Conservation (phyloP, 2,888 invertebrate species). For the Venustoraphidia nigricollis region DNA sequence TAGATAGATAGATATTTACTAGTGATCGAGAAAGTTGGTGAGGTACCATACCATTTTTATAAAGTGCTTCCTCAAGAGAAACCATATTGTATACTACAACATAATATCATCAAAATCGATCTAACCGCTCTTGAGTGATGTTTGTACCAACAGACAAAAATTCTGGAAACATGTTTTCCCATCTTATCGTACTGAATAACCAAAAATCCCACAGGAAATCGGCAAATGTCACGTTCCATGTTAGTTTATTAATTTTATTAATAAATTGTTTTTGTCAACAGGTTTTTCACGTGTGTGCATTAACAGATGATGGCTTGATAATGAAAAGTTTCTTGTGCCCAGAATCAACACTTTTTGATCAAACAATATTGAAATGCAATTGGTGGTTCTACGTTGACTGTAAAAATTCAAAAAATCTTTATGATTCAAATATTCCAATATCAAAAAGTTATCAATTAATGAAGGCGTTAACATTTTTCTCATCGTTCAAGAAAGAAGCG, state of each 20-base stretch:
- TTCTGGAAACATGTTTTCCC: too few relatives aligned
- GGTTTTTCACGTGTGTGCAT: constrained; percentile 84
- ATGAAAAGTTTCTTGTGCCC: constrained; percentile 87
- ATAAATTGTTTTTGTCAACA: constrained; percentile 24
- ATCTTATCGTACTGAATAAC: too few relatives aligned
- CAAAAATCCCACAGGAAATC: too few relatives aligned
- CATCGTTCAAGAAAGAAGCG: constrained; percentile 58
- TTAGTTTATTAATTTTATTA: background rate
- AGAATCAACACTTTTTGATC: constrained; percentile 81
- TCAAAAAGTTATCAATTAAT: constrained; percentile 84
- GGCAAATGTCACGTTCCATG: too few relatives aligned
- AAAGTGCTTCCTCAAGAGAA: too few relatives aligned
- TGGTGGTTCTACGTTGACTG: constrained; percentile 94
- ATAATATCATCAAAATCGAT: too few relatives aligned
- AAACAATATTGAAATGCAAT: constrained; percentile 80
- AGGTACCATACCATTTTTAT: too few relatives aligned
- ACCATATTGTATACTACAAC: too few relatives aligned
- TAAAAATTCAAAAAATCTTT: constrained; percentile 60
- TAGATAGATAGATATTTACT: too few relatives aligned
- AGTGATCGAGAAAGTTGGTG: too few relatives aligned
- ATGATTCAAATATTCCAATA: constrained; percentile 80
- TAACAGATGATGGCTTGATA: constrained; percentile 76
- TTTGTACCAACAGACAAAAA: too few relatives aligned
- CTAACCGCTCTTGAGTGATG: too few relatives aligned
- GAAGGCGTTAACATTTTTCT: constrained; percentile 81